Evolutionary conservation across 2,888 invertebrate species (phyloP), one percentile per base, ranked within the genome.

Genomic region (Augiades crinisus): DNA sequence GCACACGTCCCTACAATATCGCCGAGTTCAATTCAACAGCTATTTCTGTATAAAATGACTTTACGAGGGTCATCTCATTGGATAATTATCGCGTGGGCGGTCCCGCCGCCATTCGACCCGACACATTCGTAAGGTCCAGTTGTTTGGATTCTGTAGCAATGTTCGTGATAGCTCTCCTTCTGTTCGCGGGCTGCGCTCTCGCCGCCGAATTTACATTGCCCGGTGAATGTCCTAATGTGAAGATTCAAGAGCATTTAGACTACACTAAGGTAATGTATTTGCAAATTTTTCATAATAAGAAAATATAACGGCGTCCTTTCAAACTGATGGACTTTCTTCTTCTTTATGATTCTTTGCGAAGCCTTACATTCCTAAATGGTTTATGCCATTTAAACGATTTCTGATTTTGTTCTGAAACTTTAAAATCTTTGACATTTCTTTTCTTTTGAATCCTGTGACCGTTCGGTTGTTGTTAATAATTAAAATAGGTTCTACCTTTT

Each of bases 81-180:
- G 59, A 80, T 86, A 85, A 88, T 82, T 83, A 84, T 66, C 58
- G 68, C 58, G 80, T 81, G 70, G 83, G 84, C 65, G 55, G 73
- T 53, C 52, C 45, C 53, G 41, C 51, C 60, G 57, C 60, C 84
- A 85, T 68, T 83, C 68, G 56, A 59, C 61, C 63, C 57, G 61
- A 59, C 54, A 62, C 59, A 54, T 54, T 68, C 67, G 61, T 45
- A 46, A 65, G 27, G 60, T 47, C 37, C 54, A 69, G 67, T 70
- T 70, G 70, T 61, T 57, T 34, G 34, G 5, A 12, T 13, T 10
- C 12, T 13, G 14, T 16, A 27, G 17, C n/a, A 22, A 52, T 52
- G 52, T 52, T 52, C 43, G 19, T 45, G 16, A 14, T 38, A 41
- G 13, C 55, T 61, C 58, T 52, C 41, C 13, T 33, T 5, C 43